Evolutionary conservation across 2,113 vertebrate genomes (phyloP).

Genomic region (Peromyscus californicus): DNA sequence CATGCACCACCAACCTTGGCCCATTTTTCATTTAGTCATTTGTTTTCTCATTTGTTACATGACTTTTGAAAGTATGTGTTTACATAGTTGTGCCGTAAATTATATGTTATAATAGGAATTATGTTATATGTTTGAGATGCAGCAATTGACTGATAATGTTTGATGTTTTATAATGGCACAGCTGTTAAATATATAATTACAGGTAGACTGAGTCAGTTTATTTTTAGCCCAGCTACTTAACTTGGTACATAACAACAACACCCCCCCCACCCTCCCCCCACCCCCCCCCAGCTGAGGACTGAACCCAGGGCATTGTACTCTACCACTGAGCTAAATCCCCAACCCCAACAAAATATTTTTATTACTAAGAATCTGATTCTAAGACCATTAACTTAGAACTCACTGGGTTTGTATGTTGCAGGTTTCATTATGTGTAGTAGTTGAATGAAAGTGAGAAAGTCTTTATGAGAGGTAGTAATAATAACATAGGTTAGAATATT

Average conservation of each 20-base stretch:
- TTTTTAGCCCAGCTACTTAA: not conserved
- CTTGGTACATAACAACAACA: not conserved
- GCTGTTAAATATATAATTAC: not conserved
- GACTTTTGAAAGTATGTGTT: not conserved
- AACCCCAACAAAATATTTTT: not conserved
- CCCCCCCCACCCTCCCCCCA: no score
- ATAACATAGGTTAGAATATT: not conserved
- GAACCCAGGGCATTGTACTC: no score
- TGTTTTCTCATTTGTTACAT: not conserved
- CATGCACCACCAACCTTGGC: not conserved
- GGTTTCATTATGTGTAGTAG: not conserved
- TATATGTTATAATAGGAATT: not conserved
- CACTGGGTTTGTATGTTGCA: slow-evolving; percentile 10
- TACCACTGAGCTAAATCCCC: no score
- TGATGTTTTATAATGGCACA: not conserved
- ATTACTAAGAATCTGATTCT: not conserved
- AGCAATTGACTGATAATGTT: not conserved
- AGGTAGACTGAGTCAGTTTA: not conserved
- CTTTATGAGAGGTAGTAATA: not conserved
- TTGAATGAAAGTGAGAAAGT: slow-evolving; percentile 18
- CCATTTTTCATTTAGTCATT: not conserved
- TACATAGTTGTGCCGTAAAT: not conserved
- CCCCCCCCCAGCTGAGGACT: no score
- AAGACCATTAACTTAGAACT: not conserved
- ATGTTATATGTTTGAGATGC: not conserved